Conservation (phyloP, 2,888 invertebrate genomes). For the Sericinus montela region DNA sequence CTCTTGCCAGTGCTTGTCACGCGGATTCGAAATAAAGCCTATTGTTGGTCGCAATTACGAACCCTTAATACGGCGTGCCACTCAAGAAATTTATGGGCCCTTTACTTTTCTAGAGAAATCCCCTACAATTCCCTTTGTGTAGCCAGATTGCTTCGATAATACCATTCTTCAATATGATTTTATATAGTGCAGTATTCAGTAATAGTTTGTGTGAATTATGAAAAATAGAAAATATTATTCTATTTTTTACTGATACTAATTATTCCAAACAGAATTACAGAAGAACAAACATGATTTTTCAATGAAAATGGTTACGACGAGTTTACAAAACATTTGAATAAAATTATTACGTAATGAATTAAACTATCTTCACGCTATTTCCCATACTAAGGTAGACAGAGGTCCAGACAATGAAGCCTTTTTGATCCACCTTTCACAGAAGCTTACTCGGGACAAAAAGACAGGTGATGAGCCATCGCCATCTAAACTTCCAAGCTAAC, state of each 20-base stretch:
- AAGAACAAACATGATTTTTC: too few species aligned
- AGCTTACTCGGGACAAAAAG: too few species aligned
- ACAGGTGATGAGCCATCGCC: too few species aligned
- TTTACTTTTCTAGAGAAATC: constrained; percentile 30
- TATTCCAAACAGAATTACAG: too few species aligned
- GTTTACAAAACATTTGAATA: too few species aligned
- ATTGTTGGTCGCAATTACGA: constrained; percentile 49
- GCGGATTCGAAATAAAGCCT: constrained; percentile 37
- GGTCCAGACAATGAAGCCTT: too few species aligned
- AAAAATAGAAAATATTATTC: neutral
- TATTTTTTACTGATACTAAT: neutral
- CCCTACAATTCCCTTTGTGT: constrained; percentile 18
- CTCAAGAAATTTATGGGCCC: constrained; percentile 43
- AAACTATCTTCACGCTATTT: too few species aligned
- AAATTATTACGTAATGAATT: too few species aligned
- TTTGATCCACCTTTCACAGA: too few species aligned
- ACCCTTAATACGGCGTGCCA: constrained; percentile 40
- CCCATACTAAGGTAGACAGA: too few species aligned
- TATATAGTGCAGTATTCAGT: neutral
- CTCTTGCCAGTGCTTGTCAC: constrained; percentile 13
- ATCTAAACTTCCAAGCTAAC: too few species aligned
- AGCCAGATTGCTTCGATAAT: constrained; percentile 2
- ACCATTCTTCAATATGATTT: neutral
- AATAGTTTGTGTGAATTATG: neutral
- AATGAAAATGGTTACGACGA: too few species aligned